Conservation (phyloP, 2,888 invertebrate genomes). For the Steinernema scapterisci region DNA sequence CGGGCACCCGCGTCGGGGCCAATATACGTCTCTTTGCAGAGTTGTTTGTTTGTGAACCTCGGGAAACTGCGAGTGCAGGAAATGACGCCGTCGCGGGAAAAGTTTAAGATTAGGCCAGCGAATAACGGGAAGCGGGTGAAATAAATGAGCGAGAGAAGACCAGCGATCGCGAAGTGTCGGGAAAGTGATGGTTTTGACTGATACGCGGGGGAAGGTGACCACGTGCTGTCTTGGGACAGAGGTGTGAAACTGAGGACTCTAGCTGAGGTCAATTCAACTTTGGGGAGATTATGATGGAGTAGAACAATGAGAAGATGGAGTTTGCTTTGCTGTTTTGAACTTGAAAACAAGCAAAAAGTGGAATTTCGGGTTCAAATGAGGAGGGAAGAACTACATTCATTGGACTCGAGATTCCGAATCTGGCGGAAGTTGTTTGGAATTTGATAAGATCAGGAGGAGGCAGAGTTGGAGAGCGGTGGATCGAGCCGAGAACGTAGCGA, state of each 20-base stretch:
- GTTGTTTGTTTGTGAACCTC: constrained; percentile 3
- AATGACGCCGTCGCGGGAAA: constrained; percentile 15
- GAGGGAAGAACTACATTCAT: too few relatives aligned
- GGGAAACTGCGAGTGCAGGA: neutral
- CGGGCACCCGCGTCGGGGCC: neutral
- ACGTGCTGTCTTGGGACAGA: neutral
- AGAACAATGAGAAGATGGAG: too few relatives aligned
- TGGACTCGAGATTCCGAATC: too few relatives aligned
- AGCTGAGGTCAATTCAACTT: neutral
- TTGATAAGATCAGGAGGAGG: too few relatives aligned
- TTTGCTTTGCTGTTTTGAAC: too few relatives aligned
- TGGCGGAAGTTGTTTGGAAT: too few relatives aligned
- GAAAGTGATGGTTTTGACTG: neutral
- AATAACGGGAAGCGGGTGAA: neutral
- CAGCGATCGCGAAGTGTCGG: neutral
- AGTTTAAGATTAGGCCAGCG: neutral
- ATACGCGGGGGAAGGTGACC: neutral
- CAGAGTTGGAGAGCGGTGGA: neutral
- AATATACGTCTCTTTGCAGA: neutral
- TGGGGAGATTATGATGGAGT: too few relatives aligned
- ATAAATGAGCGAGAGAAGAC: neutral
- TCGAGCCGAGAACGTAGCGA: too few relatives aligned
- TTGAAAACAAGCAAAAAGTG: too few relatives aligned
- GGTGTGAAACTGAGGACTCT: neutral
- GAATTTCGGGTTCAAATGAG: too few relatives aligned